These are phyloP conservation scores for Cremastobaeus sp. DNA, from an alignment of 2,888 invertebrate genomes.

Conservation along the genomic window DNA sequence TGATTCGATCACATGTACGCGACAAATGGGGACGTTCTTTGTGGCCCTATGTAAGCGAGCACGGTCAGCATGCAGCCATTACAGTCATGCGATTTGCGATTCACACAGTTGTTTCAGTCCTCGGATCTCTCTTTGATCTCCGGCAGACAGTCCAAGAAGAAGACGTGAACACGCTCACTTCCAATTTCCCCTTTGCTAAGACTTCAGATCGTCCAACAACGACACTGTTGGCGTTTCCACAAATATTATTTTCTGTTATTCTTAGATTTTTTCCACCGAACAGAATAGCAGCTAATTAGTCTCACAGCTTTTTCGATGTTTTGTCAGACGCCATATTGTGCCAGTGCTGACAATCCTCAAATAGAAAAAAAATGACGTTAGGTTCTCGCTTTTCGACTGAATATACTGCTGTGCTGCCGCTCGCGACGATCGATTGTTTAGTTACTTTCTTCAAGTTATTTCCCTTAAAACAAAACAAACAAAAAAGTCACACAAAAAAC, in stretches of 20 bases:
- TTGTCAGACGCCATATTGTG: constrained; percentile 32
- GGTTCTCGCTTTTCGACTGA: too few species aligned
- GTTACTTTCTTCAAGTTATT: too few species aligned
- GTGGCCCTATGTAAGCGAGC: constrained; percentile 37
- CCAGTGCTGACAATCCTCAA: constrained; percentile 13
- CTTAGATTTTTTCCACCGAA: too few species aligned
- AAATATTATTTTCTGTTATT: too few species aligned
- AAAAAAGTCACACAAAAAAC: too few species aligned
- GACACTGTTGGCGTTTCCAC: too few species aligned
- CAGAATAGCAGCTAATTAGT: constrained; percentile 3
- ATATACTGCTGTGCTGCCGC: too few species aligned
- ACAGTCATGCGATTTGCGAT: constrained; percentile 18
- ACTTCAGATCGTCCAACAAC: too few species aligned
- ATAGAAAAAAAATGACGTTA: too few species aligned
- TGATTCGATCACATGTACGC: background rate
- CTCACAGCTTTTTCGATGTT: constrained; percentile 21
- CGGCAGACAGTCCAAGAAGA: background rate
- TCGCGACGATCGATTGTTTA: too few species aligned
- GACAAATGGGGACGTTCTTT: constrained; percentile 5
- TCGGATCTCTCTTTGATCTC: background rate
- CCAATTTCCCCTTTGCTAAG: background rate
- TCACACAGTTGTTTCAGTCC: background rate
- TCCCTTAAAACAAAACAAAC: too few species aligned
- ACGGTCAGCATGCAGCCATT: constrained; percentile 57
- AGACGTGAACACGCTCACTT: background rate